Evolutionary conservation across 2,797 vertebrate genomes (phyloP).

Genomic region (Pantherophis vulpinus): DNA sequence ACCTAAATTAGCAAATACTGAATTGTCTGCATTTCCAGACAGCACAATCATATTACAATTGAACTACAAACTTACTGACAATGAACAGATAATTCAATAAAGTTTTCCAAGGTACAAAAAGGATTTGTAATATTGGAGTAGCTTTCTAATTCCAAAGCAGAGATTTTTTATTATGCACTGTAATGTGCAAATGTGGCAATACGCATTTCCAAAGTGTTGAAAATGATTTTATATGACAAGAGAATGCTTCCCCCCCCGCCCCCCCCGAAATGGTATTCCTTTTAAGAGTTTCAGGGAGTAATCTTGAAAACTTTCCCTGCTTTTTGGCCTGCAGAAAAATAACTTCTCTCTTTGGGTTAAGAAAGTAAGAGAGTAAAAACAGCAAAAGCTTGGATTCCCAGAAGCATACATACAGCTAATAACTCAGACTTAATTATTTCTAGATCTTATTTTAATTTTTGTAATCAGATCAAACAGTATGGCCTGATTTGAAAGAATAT

Average conservation of each 20-base stretch:
- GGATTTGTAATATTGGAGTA: constrained; percentile 32
- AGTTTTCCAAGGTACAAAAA: constrained; percentile 52
- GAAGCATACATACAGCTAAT: constrained; percentile 62
- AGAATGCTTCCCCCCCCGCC: neutral
- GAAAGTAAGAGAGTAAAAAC: constrained; percentile 68
- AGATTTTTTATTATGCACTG: constrained; percentile 42
- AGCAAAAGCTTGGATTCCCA: constrained; percentile 37
- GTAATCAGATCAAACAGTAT: constrained; percentile 81
- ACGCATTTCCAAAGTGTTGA: constrained; percentile 31
- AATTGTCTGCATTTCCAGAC: constrained; percentile 47
- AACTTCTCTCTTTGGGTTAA: constrained; percentile 59
- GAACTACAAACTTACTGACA: constrained; percentile 47
- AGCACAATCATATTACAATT: constrained; percentile 54
- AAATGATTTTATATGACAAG: neutral
- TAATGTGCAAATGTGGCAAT: constrained; percentile 39
- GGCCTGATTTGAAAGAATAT: constrained; percentile 78
- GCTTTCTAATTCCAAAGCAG: constrained; percentile 37
- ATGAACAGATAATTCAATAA: constrained; percentile 51
- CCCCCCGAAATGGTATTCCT: neutral
- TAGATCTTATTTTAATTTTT: constrained; percentile 91
- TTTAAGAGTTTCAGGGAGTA: constrained; percentile 58
- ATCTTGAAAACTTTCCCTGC: constrained; percentile 54
- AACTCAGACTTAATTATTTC: constrained; percentile 85
- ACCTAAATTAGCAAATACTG: constrained; percentile 70
- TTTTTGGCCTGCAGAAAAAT: constrained; percentile 45